A percentile compares a stretch with the other conserved stretches of the same genome.
phyloP scores from a whole-genome alignment of 2,113 vertebrate species.

The Poecilia latipinna region DNA sequence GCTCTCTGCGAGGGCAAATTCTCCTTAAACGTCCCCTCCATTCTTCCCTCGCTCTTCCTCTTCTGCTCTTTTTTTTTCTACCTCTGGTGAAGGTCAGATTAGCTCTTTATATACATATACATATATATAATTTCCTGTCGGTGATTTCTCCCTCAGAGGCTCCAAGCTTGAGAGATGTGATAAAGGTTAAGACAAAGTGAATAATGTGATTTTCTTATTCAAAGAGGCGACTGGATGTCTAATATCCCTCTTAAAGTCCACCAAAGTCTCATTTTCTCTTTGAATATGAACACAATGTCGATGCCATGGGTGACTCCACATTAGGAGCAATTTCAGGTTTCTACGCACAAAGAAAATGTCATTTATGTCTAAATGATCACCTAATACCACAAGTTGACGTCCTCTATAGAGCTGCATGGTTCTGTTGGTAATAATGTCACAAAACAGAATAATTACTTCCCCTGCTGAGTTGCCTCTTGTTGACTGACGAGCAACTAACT shows the following conservation, averaged over 20 bases:
- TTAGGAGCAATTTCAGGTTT: slow-evolving; percentile 51
- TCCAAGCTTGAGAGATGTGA: slow-evolving; percentile 65
- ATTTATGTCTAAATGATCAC: slow-evolving; percentile 50
- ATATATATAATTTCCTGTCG: slow-evolving; percentile 66
- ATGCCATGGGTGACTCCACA: slow-evolving; percentile 32
- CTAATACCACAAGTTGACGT: background rate
- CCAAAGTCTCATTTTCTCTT: slow-evolving; percentile 17
- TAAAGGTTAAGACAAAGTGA: slow-evolving; percentile 66
- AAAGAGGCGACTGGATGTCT: slow-evolving; percentile 20
- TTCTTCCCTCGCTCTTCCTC: slow-evolving; percentile 16
- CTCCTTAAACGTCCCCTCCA: slow-evolving; percentile 49
- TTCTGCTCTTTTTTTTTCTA: slow-evolving; percentile 37
- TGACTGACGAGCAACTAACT: no score
- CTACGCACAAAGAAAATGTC: slow-evolving; percentile 55
- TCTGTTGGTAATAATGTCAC: no score
- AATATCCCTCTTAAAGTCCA: slow-evolving; percentile 42
- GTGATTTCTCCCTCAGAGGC: slow-evolving; percentile 61
- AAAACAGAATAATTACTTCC: no score
- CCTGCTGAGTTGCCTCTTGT: no score
- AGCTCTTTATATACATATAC: slow-evolving; percentile 59
- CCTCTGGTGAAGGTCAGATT: slow-evolving; percentile 74
- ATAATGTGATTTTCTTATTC: slow-evolving; percentile 24
- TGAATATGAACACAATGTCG: slow-evolving; percentile 30
- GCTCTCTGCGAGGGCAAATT: slow-evolving; percentile 53
- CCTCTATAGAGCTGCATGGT: background rate